Conservation (phyloP, 2,888 invertebrate genomes). For the Bombylius discolor region DNA sequence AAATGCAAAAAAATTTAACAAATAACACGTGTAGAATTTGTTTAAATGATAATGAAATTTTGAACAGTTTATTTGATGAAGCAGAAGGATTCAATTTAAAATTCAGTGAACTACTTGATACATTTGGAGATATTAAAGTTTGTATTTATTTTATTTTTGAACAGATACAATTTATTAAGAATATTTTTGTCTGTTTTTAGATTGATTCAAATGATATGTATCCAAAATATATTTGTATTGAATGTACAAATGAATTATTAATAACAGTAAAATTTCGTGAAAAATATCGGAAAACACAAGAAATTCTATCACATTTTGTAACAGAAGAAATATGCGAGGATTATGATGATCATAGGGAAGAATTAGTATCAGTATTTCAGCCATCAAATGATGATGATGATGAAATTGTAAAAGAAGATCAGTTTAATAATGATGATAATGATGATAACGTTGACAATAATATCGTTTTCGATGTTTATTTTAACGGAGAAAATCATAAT, state of each 20-base stretch:
- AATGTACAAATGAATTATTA: slow-evolving; percentile 29
- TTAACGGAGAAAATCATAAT: background rate
- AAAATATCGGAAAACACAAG: slow-evolving; percentile 25
- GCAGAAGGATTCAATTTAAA: slow-evolving; percentile 26
- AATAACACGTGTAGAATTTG: slow-evolving; percentile 29
- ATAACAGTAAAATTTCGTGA: slow-evolving; percentile 27
- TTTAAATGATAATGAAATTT: slow-evolving; percentile 23
- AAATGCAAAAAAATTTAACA: slow-evolving; percentile 15
- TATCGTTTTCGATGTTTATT: no score
- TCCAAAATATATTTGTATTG: slow-evolving; percentile 29
- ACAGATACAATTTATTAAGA: background rate
- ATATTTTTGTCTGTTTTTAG: slow-evolving; percentile 12
- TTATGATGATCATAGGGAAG: background rate
- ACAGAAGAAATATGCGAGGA: background rate
- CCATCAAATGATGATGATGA: background rate
- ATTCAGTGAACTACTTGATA: slow-evolving; percentile 23
- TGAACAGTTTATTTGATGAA: slow-evolving; percentile 28
- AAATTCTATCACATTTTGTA: slow-evolving; percentile 15
- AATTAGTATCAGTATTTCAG: no score
- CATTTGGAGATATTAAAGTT: slow-evolving; percentile 24
- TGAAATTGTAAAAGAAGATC: background rate
- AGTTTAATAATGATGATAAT: background rate
- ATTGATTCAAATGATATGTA: slow-evolving; percentile 21
- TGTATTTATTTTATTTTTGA: background rate
- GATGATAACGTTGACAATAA: background rate